Base-by-base conservation (phyloP, 2,113 vertebrate species). In the Empidonax alnorum region DNA sequence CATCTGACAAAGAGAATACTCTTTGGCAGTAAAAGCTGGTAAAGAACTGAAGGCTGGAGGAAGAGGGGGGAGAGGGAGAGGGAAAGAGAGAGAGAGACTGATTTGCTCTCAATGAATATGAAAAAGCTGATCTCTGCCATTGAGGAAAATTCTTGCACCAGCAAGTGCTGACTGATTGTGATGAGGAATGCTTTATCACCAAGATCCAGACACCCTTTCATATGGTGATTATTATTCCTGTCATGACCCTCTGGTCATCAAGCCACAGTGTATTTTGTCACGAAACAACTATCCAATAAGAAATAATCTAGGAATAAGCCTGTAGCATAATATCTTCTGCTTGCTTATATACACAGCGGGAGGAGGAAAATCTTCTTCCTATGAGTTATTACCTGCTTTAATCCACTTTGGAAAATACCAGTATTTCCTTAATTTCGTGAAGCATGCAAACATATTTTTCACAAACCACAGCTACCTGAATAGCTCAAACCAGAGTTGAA, bases 171-270 rank as follows among this genome's bases (percentile, higher is more conserved):
- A 94, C 76, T 94, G 80, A 96, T 85, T 96, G 84, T 31, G 24
- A 84, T 63, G 84, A 92, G 63, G 72, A 93, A 94, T 90, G 79
- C 81, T 96, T 93, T 94, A 93, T 96, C 89, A 71, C 87, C 62
- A n/a, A 91, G 82, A 90, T 97, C 92, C 62, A 96, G 95, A 94
- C 68, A 75, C 80, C 56, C 77, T 96, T 96, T 94, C 94, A 97
- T 94, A 91, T 15, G 80, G 83, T 85, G 87, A 97, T 97, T 96
- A 94, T 95, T 96, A 97, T 92, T 85, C 55, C 87, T 89, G 78
- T 89, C 94, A 94, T 89, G 87, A 95, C 93, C 84, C 81, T 95
- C 91, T 95, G 96, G 92, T 93, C 95, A 97, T 97, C 95, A 97
- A 93, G 91, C 71, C 66, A 86, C 81, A 87, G 65, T 85, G 79